Conservation (phyloP, 2,797 vertebrate genomes). For the Mormyrus hasselquistii region DNA sequence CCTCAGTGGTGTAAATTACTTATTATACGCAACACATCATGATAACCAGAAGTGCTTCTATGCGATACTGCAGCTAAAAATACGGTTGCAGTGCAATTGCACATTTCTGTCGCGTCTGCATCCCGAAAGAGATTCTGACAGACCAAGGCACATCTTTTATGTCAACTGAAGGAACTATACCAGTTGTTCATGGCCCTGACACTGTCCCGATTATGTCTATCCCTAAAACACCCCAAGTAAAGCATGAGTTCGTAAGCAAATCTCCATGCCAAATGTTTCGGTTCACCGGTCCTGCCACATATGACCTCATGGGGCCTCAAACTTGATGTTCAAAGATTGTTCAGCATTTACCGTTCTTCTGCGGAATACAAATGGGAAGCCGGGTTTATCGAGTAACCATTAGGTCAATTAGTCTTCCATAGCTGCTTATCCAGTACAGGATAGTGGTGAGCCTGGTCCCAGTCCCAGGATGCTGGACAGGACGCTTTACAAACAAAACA, state of each 20-base stretch:
- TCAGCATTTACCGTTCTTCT: background rate
- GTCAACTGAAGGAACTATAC: background rate
- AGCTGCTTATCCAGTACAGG: background rate
- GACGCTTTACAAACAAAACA: background rate
- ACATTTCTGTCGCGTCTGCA: background rate
- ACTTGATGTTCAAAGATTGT: background rate
- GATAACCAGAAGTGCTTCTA: background rate
- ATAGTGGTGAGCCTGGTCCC: background rate
- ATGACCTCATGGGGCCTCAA: background rate
- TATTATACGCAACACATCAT: background rate
- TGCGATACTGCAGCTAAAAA: background rate
- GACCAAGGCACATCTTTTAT: background rate
- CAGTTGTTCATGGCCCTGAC: background rate
- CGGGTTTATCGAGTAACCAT: background rate
- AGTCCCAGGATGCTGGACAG: background rate
- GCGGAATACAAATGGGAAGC: background rate
- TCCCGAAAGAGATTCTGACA: background rate
- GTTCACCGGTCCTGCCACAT: background rate
- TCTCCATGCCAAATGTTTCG: background rate
- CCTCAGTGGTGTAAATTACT: background rate
- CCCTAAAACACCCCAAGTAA: background rate
- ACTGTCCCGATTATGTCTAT: background rate
- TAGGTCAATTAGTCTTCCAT: background rate
- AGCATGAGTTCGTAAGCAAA: background rate
- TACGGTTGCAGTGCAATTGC: background rate